Percentiles rank a stretch among this genome's conserved stretches.
These are phyloP conservation scores for Lepidocyrtoides sp. DNA, from an alignment of 2,888 invertebrate species.

Conservation along the genomic window DNA sequence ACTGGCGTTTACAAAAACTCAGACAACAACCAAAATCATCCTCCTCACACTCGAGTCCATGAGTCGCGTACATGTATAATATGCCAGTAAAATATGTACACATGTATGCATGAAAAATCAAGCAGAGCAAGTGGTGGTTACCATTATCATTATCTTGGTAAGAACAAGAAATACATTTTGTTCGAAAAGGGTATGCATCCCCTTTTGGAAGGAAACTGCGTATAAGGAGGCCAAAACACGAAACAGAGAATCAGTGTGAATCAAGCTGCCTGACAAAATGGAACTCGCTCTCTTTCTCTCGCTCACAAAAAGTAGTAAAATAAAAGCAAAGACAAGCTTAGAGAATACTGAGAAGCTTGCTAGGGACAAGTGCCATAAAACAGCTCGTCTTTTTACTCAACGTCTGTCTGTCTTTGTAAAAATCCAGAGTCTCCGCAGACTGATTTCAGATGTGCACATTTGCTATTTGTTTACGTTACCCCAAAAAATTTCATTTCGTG, in stretches of 20 bases:
- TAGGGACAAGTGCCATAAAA: too few species aligned
- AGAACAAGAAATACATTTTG: slow-evolving; percentile 42
- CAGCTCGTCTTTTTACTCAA: too few species aligned
- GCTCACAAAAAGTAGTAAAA: too few species aligned
- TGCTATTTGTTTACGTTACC: too few species aligned
- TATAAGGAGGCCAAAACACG: slow-evolving; percentile 78
- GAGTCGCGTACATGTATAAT: background rate
- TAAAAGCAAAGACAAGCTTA: too few species aligned
- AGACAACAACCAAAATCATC: background rate
- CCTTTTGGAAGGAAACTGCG: slow-evolving; percentile 62
- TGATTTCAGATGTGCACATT: too few species aligned
- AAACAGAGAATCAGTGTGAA: slow-evolving; percentile 61
- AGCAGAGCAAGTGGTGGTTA: slow-evolving; percentile 75
- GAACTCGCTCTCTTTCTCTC: slow-evolving; percentile 10
- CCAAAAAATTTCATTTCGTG: too few species aligned
- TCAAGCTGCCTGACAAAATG: slow-evolving; percentile 48
- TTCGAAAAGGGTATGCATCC: slow-evolving; percentile 24
- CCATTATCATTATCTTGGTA: slow-evolving; percentile 31
- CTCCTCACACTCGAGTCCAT: background rate
- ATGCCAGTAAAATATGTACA: background rate
- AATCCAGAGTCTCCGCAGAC: too few species aligned
- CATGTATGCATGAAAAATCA: slow-evolving; percentile 11
- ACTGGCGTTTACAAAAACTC: slow-evolving; percentile 20
- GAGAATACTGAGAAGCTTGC: background rate
- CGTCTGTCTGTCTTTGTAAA: too few species aligned